phyloP scores from a whole-genome alignment of 2,113 vertebrate species.

The Nerophis lumbriciformis region DNA sequence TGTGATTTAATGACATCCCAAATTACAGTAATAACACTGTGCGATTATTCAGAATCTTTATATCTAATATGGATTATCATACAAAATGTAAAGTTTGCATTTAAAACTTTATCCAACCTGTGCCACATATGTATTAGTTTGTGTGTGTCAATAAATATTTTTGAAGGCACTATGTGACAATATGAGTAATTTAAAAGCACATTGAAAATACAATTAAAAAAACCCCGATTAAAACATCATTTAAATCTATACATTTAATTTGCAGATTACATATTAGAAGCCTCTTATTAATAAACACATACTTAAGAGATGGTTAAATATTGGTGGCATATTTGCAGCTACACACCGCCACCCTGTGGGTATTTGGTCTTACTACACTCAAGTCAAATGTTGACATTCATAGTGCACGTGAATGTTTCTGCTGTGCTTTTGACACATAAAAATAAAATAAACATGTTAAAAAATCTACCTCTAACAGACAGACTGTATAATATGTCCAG shows the following conservation, averaged over 20 bases:
- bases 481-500: too few relatives aligned
- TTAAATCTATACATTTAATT: background rate
- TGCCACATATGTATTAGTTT: too few relatives aligned
- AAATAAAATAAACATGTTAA: too few relatives aligned
- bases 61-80: too few relatives aligned
- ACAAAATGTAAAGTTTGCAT: too few relatives aligned
- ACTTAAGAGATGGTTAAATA: background rate
- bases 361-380: slow-evolving; percentile 13
- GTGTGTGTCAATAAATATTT: background rate
- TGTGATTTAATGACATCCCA: too few relatives aligned
- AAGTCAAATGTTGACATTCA: background rate
- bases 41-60: too few relatives aligned
- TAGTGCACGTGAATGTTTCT: background rate
- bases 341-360: slow-evolving; percentile 41
- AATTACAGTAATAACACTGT: too few relatives aligned
- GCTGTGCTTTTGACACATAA: background rate
- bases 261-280: background rate
- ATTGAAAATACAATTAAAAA: too few relatives aligned
- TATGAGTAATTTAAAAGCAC: too few relatives aligned
- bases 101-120: too few relatives aligned
- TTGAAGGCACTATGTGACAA: background rate
- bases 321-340: background rate
- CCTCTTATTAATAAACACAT: background rate
- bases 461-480: too few relatives aligned
- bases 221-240: background rate